phyloP scores from a whole-genome alignment of 2,888 invertebrate species.

The Iselma pallidipennis region DNA sequence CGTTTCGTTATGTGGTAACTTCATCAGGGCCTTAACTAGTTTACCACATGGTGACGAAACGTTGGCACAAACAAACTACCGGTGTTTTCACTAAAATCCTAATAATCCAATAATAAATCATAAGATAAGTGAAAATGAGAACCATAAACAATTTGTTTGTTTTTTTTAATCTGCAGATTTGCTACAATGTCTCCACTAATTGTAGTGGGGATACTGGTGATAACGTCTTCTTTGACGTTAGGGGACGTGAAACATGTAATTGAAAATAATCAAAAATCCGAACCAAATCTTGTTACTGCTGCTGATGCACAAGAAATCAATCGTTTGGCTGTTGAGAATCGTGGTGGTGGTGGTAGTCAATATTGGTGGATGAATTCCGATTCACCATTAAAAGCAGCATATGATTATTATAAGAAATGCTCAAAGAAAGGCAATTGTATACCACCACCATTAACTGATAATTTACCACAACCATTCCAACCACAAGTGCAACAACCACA shows the following conservation, averaged over 20 bases:
- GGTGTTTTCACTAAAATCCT: too few species aligned
- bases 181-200: slow-evolving; percentile 47
- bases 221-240: slow-evolving; percentile 34
- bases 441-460: slow-evolving; percentile 21
- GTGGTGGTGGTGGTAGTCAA: too few species aligned
- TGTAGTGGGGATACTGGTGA: slow-evolving; percentile 47
- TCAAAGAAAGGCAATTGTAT: slow-evolving; percentile 42
- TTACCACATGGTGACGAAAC: too few species aligned
- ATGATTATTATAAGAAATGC: slow-evolving; percentile 52
- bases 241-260: slow-evolving; percentile 45
- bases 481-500: slow-evolving; percentile 1
- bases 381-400: slow-evolving; percentile 61
- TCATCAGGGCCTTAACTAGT: too few species aligned
- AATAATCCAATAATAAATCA: too few species aligned
- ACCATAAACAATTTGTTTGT: too few species aligned
- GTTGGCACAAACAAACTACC: too few species aligned
- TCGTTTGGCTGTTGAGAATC: slow-evolving; percentile 33
- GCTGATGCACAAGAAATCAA: slow-evolving; percentile 36
- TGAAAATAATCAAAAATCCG: slow-evolving; percentile 38
- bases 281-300: slow-evolving; percentile 26
- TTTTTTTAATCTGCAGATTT: slow-evolving; percentile 18
- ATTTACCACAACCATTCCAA: background rate
- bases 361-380: slow-evolving; percentile 67
- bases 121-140: too few species aligned
- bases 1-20: too few species aligned